Evolutionary conservation across 2,797 vertebrate species (phyloP).

Genomic region (Melanotaenia parkinsoni): DNA sequence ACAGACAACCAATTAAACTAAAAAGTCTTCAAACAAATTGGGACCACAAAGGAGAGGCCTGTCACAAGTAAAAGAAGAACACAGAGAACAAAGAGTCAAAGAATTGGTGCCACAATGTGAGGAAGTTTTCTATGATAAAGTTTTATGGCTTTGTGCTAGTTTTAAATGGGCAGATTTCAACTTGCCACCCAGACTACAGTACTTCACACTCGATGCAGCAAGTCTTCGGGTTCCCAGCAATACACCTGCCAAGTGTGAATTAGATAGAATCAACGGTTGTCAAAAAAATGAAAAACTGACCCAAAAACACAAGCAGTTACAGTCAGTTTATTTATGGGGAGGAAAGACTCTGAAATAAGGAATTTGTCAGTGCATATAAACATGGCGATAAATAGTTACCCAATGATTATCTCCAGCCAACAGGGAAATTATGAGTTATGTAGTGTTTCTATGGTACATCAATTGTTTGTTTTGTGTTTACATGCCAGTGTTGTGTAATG

Average conservation of each 20-base stretch:
- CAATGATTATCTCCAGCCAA: slow-evolving; percentile 50
- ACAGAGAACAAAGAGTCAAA: slow-evolving; percentile 20
- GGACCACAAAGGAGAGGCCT: slow-evolving; percentile 33
- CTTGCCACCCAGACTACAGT: not conserved
- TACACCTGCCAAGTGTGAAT: slow-evolving; percentile 5
- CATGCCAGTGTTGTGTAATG: slow-evolving; percentile 46
- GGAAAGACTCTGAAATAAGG: slow-evolving; percentile 1
- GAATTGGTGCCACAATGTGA: slow-evolving; percentile 10
- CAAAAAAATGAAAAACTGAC: not conserved
- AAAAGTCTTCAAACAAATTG: slow-evolving; percentile 57
- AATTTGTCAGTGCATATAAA: slow-evolving; percentile 29
- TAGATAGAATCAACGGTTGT: not conserved
- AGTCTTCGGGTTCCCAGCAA: not conserved
- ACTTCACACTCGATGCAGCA: slow-evolving; percentile 1
- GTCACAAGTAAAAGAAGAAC: slow-evolving; percentile 22
- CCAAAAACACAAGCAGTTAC: not conserved
- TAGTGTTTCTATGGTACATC: slow-evolving; percentile 54
- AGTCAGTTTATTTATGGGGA: slow-evolving; percentile 2
- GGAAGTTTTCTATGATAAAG: slow-evolving; percentile 10
- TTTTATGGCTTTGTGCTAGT: not conserved
- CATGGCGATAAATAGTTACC: slow-evolving; percentile 25
- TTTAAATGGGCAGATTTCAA: not conserved
- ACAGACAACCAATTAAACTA: slow-evolving; percentile 69
- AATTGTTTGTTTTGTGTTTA: slow-evolving; percentile 62
- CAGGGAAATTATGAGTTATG: slow-evolving; percentile 49